Conservation (phyloP, 2,113 vertebrate species). For the Catharus fuscescens region DNA sequence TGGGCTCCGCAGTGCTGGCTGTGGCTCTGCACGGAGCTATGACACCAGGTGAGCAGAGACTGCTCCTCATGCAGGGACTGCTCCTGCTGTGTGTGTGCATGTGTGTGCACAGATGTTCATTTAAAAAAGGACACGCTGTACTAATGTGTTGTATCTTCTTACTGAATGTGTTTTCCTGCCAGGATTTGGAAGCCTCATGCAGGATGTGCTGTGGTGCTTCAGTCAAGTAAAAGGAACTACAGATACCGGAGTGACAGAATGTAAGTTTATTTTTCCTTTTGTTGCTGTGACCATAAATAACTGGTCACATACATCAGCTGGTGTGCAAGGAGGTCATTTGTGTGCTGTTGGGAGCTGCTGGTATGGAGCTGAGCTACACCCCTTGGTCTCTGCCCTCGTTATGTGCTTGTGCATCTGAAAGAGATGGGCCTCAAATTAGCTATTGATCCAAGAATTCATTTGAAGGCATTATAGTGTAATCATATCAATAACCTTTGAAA, state of each 20-base stretch:
- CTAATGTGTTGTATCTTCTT: not conserved
- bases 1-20: not conserved
- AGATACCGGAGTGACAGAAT: slow-evolving; percentile 72
- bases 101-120: not conserved
- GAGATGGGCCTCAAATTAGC: not conserved
- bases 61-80: not conserved
- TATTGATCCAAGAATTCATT: not conserved
- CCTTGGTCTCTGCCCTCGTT: not conserved
- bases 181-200: slow-evolving; percentile 73
- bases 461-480: not conserved
- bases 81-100: no score
- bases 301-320: not conserved
- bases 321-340: not conserved
- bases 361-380: not conserved
- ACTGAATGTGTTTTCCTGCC: slow-evolving; percentile 21
- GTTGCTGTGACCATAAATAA: not conserved
- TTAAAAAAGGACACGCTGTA: not conserved
- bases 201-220: slow-evolving; percentile 78
- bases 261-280: slow-evolving; percentile 59
- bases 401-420: not conserved
- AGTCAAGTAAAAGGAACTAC: slow-evolving; percentile 74
- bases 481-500: not conserved
- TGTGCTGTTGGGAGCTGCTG: not conserved
- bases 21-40: slow-evolving; percentile 12
- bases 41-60: slow-evolving; percentile 64